These are phyloP conservation scores for Drosophila insularis DNA, from an alignment of 1,140 invertebrate species.

Conservation along the genomic window DNA sequence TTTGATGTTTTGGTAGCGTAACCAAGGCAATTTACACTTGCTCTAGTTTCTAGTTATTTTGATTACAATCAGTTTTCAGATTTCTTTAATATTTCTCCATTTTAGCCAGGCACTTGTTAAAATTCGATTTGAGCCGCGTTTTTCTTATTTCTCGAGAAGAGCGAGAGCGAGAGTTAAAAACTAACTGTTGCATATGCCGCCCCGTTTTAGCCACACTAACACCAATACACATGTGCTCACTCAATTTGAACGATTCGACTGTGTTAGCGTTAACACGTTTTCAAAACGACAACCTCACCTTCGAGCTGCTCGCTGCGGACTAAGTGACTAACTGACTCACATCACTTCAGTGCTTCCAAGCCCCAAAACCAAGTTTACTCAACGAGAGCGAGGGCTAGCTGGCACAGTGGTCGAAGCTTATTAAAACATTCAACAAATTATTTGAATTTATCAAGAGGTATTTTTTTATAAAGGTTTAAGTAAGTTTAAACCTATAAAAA, in stretches of 20 bases:
- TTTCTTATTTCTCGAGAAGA: conserved; percentile 8
- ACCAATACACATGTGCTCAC: conserved; percentile 40
- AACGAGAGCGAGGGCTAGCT: conserved; percentile 40
- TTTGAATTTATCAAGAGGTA: no score
- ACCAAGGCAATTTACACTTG: conserved; percentile 47
- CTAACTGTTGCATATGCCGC: conserved; percentile 71
- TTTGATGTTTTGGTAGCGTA: conserved; percentile 27
- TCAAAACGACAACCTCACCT: conserved; percentile 64
- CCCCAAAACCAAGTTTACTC: conserved; percentile 17
- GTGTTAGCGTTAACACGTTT: conserved; percentile 30
- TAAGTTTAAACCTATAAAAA: no score
- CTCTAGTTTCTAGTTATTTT: conserved; percentile 33
- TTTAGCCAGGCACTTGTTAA: conserved; percentile 1
- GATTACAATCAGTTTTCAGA: conserved; percentile 27
- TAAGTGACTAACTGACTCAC: conserved; percentile 60
- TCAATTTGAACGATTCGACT: conserved; percentile 20
- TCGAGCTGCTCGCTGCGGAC: conserved; percentile 58
- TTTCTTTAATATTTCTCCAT: conserved; percentile 10
- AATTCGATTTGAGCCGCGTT: conserved; percentile 27
- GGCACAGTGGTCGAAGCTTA: not conserved
- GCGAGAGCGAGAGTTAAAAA: conserved; percentile 26
- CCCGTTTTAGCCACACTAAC: conserved; percentile 72
- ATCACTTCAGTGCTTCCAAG: conserved; percentile 8
- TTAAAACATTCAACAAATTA: no score
- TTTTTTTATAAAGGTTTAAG: no score